These are phyloP conservation scores for Paramormyrops kingsleyae DNA, from an alignment of 2,113 vertebrate genomes.

Conservation along the genomic window DNA sequence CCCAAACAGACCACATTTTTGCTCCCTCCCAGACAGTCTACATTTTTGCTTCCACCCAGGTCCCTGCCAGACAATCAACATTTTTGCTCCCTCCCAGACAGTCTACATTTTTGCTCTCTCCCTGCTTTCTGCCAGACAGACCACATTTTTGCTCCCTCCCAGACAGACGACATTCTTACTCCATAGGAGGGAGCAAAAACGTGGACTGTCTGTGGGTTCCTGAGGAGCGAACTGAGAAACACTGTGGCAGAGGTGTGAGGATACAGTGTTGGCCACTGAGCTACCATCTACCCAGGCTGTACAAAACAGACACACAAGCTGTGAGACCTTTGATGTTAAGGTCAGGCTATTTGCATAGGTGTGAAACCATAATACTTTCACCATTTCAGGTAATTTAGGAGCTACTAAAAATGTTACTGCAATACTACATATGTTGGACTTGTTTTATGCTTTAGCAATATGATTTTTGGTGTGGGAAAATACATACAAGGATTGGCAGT, in stretches of 20 bases:
- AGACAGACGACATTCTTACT: too few relatives aligned
- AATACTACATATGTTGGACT: neutral
- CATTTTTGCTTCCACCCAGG: too few relatives aligned
- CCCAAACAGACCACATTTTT: too few relatives aligned
- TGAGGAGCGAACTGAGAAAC: neutral
- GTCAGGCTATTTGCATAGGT: neutral
- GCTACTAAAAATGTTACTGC: neutral
- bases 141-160: too few relatives aligned
- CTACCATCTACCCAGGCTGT: neutral
- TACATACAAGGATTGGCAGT: neutral
- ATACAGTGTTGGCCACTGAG: neutral
- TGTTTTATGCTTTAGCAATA: neutral
- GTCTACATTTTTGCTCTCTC: too few relatives aligned
- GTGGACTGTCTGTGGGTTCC: neutral
- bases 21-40: too few relatives aligned
- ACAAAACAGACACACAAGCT: neutral
- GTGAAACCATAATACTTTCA: neutral
- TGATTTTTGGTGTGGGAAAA: neutral
- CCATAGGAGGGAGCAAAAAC: neutral
- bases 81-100: too few relatives aligned
- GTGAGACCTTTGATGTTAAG: neutral
- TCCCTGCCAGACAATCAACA: too few relatives aligned
- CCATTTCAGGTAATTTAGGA: neutral
- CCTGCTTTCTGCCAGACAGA: too few relatives aligned
- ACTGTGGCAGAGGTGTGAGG: neutral